Evolutionary conservation across 64 coral and sea anemone species (phyloP).

Genomic region (Actinia equina): DNA sequence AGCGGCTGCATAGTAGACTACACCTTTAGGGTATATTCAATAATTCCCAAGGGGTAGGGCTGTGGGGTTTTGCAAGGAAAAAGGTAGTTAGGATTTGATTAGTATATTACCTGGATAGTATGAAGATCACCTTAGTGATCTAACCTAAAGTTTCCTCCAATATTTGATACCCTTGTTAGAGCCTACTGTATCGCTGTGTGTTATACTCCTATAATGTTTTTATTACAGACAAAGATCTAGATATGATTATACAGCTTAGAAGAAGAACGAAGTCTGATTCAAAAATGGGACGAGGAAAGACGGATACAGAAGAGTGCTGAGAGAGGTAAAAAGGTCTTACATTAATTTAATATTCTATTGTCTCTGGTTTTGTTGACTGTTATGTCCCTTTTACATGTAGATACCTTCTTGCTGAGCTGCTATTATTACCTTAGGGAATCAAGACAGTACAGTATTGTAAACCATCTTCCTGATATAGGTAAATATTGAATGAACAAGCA

Average conservation of each 20-base stretch:
- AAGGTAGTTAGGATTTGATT: too few relatives aligned
- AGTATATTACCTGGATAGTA: too few relatives aligned
- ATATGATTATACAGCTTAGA: conserved; percentile 57
- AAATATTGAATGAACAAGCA: too few relatives aligned
- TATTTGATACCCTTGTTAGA: too few relatives aligned
- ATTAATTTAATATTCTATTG: background rate
- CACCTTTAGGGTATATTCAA: too few relatives aligned
- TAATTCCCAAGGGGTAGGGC: too few relatives aligned
- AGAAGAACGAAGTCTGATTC: conserved; percentile 58
- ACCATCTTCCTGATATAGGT: conserved; percentile 86
- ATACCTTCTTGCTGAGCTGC: conserved; percentile 69
- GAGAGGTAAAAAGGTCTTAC: conserved; percentile 46
- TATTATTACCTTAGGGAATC: conserved; percentile 79
- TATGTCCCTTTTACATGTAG: conserved; percentile 4
- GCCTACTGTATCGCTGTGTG: too few relatives aligned
- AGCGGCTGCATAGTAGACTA: too few relatives aligned
- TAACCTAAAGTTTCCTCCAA: too few relatives aligned
- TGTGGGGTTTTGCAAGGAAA: too few relatives aligned
- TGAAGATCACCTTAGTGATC: too few relatives aligned
- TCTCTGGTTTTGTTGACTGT: background rate
- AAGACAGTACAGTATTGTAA: conserved; percentile 68
- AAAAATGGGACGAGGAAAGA: conserved; percentile 75
- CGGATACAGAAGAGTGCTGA: conserved; percentile 71
- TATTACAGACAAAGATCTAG: conserved; percentile 35
- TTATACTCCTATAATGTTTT: background rate